A percentile compares a stretch with the other conserved stretches of the same genome.
Evolutionary conservation across 1,140 invertebrate species (phyloP).

Genomic region (Pentalonia nigronervosa): DNA sequence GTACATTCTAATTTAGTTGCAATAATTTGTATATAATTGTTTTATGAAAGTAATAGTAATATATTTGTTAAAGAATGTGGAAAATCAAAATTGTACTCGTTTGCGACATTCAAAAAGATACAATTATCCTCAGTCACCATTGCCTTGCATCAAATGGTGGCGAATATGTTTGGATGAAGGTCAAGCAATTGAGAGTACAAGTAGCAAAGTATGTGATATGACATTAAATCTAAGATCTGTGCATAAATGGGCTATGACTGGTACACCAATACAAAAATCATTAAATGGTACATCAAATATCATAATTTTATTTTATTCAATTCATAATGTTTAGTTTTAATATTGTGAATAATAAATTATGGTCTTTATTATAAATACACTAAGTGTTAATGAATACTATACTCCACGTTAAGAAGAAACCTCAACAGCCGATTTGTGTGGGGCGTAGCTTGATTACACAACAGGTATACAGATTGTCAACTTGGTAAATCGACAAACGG

Average conservation of each 20-base stretch:
- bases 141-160: conserved; percentile 78
- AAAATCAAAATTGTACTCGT: conserved; percentile 33
- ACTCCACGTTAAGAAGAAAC: too few species aligned
- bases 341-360: not conserved
- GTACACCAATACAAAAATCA: conserved; percentile 76
- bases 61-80: conserved; percentile 44
- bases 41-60: not conserved
- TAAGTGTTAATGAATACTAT: too few species aligned
- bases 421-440: too few species aligned
- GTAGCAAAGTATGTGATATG: conserved; percentile 69
- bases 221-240: conserved; percentile 69
- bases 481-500: too few species aligned
- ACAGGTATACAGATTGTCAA: too few species aligned
- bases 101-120: conserved; percentile 71
- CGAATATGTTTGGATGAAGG: conserved; percentile 83
- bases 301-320: not conserved
- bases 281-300: conserved; percentile 66
- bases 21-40: not conserved
- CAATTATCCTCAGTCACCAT: conserved; percentile 69
- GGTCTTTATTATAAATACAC: too few species aligned
- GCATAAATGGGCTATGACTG: conserved; percentile 81
- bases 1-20: too few species aligned
- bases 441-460: too few species aligned
- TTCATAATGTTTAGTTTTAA: not conserved
- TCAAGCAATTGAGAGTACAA: conserved; percentile 78